phyloP scores from a whole-genome alignment of 2,888 invertebrate species.

The Agrotis exclamationis region DNA sequence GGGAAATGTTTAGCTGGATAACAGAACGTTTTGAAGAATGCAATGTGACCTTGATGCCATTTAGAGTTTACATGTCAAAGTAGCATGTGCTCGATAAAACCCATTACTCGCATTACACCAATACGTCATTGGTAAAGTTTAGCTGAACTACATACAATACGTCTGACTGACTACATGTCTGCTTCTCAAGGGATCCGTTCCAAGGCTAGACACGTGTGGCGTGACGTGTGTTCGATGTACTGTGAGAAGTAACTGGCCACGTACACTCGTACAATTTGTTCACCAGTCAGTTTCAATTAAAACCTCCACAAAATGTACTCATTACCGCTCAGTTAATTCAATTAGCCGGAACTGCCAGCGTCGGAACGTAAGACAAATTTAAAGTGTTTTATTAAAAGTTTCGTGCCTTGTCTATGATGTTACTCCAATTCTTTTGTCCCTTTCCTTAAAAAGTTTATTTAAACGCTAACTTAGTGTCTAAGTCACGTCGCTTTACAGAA shows the following conservation, averaged over 20 bases:
- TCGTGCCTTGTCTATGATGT: constrained; percentile 73
- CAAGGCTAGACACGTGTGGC: constrained; percentile 49
- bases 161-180: constrained; percentile 6
- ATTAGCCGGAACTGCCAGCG: constrained; percentile 61
- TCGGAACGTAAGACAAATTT: constrained; percentile 71
- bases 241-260: constrained; percentile 16
- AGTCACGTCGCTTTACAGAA: constrained; percentile 74
- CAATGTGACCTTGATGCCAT: constrained; percentile 3
- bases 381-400: constrained; percentile 78
- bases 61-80: constrained; percentile 12
- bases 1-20: background rate
- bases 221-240: constrained; percentile 22
- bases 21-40: background rate
- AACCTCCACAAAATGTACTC: constrained; percentile 50
- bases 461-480: constrained; percentile 75
- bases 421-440: constrained; percentile 69
- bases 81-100: constrained; percentile 10
- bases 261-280: constrained; percentile 30
- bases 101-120: constrained; percentile 20
- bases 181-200: constrained; percentile 43
- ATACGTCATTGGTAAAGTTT: constrained; percentile 30
- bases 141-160: constrained; percentile 35
- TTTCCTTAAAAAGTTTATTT: constrained; percentile 73
- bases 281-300: constrained; percentile 52
- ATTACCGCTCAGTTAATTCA: constrained; percentile 60